phyloP scores from a whole-genome alignment of 2,113 vertebrate species.

The Micronycteris hirsuta region DNA sequence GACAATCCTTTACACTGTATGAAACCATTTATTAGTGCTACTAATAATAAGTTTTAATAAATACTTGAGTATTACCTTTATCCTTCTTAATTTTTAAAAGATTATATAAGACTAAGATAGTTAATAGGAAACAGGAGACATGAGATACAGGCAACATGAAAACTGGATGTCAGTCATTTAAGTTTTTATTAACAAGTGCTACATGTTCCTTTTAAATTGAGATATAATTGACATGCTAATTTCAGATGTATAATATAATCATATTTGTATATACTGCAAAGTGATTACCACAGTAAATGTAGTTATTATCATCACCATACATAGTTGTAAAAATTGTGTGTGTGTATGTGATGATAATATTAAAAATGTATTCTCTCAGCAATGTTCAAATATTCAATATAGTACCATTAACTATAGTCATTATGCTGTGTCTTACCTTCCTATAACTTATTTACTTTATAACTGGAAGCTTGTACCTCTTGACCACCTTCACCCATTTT shows the following conservation, averaged over 20 bases:
- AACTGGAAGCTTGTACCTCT: neutral
- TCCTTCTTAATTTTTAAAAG: neutral
- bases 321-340: neutral
- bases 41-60: neutral
- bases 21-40: neutral
- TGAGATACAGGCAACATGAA: neutral
- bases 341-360: neutral
- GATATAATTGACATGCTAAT: neutral
- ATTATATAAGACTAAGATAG: neutral
- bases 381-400: neutral
- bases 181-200: neutral
- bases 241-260: neutral
- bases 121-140: neutral
- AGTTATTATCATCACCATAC: neutral
- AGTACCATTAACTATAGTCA: neutral
- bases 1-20: neutral
- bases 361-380: neutral
- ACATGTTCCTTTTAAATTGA: neutral
- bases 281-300: neutral
- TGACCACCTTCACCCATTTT: neutral
- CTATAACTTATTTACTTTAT: neutral
- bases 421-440: neutral
- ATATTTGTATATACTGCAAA: neutral
- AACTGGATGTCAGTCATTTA: neutral
- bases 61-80: neutral